These are phyloP conservation scores for Phenacoccus solenopsis DNA, from an alignment of 1,140 invertebrate genomes.

Conservation along the genomic window DNA sequence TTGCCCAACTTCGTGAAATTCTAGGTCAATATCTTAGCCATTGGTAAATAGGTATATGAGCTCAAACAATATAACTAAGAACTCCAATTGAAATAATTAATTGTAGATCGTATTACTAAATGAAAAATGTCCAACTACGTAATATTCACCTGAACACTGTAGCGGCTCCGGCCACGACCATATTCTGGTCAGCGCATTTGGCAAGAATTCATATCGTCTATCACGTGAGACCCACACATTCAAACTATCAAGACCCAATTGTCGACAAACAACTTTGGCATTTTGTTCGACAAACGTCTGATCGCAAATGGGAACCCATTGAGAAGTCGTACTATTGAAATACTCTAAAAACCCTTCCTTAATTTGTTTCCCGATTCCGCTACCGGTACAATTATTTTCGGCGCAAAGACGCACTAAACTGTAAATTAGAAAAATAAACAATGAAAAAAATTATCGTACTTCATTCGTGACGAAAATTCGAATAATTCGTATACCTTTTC, in stretches of 20 bases:
- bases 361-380: conserved; percentile 35
- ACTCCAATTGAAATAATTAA: background rate
- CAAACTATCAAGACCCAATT: conserved; percentile 78
- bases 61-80: background rate
- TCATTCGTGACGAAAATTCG: background rate
- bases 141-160: conserved; percentile 49
- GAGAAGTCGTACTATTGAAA: conserved; percentile 84
- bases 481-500: background rate
- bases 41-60: background rate
- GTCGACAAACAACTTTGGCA: conserved; percentile 86
- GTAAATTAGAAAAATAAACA: conserved; percentile 7
- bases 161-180: conserved; percentile 93
- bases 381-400: conserved; percentile 49
- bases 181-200: conserved; percentile 64
- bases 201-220: conserved; percentile 67
- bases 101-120: background rate
- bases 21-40: conserved; percentile 1
- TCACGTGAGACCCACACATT: conserved; percentile 77
- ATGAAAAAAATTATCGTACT: background rate
- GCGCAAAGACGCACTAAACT: conserved; percentile 60
- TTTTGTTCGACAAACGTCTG: conserved; percentile 85
- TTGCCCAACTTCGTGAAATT: no score
- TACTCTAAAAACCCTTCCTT: conserved; percentile 73
- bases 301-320: conserved; percentile 97
- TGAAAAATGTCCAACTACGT: background rate